Percentiles rank a stretch among this genome's conserved stretches.
These are phyloP conservation scores for Dicranocentrus wangi DNA, from an alignment of 2,888 invertebrate genomes.

Conservation along the genomic window DNA sequence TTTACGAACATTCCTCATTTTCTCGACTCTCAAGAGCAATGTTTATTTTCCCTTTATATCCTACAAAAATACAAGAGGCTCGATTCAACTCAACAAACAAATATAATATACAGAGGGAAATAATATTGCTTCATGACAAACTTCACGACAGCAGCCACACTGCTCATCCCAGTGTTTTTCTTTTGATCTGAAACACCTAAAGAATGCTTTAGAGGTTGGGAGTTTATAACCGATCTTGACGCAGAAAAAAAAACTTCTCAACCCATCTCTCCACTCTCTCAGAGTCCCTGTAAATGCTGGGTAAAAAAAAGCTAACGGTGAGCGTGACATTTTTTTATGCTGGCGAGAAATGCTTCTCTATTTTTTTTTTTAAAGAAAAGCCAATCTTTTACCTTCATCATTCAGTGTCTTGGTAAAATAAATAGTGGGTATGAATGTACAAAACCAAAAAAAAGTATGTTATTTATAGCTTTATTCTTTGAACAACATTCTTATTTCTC, in stretches of 20 bases:
- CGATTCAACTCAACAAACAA: constrained; percentile 47
- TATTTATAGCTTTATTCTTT: constrained; percentile 44
- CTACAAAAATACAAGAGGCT: not conserved
- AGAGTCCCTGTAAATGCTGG: not conserved
- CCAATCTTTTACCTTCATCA: constrained; percentile 53
- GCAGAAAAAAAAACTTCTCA: constrained; percentile 8
- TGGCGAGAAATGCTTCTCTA: constrained; percentile 21
- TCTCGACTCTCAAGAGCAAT: constrained; percentile 37
- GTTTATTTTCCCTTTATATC: constrained; percentile 37
- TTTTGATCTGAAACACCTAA: constrained; percentile 35
- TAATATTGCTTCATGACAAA: constrained; percentile 43
- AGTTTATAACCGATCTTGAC: too few species aligned
- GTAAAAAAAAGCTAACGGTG: constrained; percentile 41
- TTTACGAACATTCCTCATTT: constrained; percentile 30
- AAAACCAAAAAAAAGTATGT: too few species aligned
- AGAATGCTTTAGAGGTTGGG: too few species aligned
- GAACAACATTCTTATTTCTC: too few species aligned
- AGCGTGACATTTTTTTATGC: constrained; percentile 55
- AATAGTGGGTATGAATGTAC: constrained; percentile 2
- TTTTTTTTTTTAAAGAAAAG: too few species aligned
- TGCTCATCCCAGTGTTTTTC: constrained; percentile 32
- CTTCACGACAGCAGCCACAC: constrained; percentile 31
- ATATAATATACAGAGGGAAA: constrained; percentile 41
- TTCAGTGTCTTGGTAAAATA: constrained; percentile 37
- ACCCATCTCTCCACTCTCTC: too few species aligned